Base-by-base conservation (phyloP, 2,113 vertebrate species). In the Gambusia affinis region DNA sequence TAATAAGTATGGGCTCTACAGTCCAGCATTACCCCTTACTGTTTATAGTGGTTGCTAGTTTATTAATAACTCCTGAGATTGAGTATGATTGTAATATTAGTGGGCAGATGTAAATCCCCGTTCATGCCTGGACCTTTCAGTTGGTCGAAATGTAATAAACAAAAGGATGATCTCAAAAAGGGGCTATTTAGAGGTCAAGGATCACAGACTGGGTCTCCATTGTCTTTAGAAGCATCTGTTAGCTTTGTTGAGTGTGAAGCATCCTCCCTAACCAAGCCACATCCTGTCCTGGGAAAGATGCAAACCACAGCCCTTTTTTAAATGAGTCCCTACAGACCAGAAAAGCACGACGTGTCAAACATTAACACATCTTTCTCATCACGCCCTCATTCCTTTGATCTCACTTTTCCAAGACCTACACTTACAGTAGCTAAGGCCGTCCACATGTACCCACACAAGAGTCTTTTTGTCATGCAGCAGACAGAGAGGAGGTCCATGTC, bases 221-320 rank as follows among this genome's bases (percentile, higher is more conserved):
- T 64, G 33, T 79, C 35, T 79, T 71, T 60, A 44, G 61, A 72
- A 63, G 44, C 67, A 37, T 78, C 76, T 85, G 67, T 82, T 91
- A 85, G 79, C 81, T 85, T 68, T 67, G 69, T 87, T 87, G 91
- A 87, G 67, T 33, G 24, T 71, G 78, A 74, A 60, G 78, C 84
- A 73, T 88, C 82, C 79, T 82, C 79, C 33, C 66, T 89, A 88
- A 85, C 81, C 79, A 64, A 89, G 86, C 80, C 85, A 85, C 81
- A 75, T 88, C 87, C 84, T 86, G 87, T 89, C 81, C 78, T 76
- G 87, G 84, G 87, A 90, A 72, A 44, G 60, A 70, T 54, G 83
- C 73, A 65, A 78, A 80, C 69, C 80, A 79, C 67, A 81, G 60
- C 66, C 80, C 64, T 51, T 78, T 74, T 82, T 79, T 87, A 74